A percentile compares a stretch with the other conserved stretches of the same genome.
phyloP scores from a whole-genome alignment of 2,888 invertebrate genomes.

The Napeogenes inachia region DNA sequence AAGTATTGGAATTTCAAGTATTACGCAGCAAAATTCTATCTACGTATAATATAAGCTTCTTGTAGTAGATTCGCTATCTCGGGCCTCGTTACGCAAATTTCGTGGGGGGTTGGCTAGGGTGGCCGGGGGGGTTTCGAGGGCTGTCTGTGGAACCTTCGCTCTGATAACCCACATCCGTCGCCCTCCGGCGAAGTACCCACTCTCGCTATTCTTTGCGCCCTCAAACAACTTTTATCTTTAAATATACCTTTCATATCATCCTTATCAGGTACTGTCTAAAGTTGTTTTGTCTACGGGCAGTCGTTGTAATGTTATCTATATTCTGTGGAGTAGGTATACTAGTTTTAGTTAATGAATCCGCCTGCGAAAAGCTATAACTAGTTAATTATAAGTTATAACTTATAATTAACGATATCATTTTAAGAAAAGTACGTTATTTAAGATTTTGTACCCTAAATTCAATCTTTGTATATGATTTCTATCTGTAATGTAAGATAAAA shows the following conservation, averaged over 20 bases:
- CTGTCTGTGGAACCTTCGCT: constrained; percentile 54
- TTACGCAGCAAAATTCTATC: constrained; percentile 46
- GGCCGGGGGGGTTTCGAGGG: constrained; percentile 43
- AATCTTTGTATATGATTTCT: too few species aligned
- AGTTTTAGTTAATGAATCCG: too few species aligned
- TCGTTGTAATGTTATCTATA: constrained; percentile 15
- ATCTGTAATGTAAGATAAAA: too few species aligned
- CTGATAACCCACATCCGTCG: constrained; percentile 62
- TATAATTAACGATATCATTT: too few species aligned
- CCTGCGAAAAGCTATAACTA: too few species aligned
- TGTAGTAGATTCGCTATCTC: constrained; percentile 12
- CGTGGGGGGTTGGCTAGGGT: constrained; percentile 34
- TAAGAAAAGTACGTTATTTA: too few species aligned
- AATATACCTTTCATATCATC: constrained; percentile 32
- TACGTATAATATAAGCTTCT: constrained; percentile 26
- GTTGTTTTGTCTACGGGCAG: constrained; percentile 21
- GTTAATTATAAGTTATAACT: too few species aligned
- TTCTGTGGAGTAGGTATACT: background rate
- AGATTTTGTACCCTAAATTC: too few species aligned
- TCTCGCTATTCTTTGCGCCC: constrained; percentile 26
- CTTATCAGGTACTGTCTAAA: constrained; percentile 27
- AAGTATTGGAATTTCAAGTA: constrained; percentile 53
- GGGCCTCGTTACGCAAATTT: constrained; percentile 39
- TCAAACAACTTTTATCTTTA: constrained; percentile 17
- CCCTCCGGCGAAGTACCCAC: constrained; percentile 37